Base-by-base conservation (phyloP, 92 coral and sea anemone species). In the Palythoa grandis region DNA sequence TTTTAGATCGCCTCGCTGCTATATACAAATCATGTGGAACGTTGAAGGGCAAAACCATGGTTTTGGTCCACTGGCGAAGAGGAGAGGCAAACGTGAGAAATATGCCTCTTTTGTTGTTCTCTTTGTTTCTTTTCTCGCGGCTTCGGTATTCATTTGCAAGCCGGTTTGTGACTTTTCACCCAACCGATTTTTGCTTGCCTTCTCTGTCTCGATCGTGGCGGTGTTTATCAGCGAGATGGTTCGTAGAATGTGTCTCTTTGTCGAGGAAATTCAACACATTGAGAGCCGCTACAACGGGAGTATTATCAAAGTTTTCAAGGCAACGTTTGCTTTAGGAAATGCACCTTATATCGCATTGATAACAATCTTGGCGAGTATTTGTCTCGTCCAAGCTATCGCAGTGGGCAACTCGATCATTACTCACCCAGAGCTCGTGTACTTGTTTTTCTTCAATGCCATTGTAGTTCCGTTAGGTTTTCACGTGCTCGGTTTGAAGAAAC, bases 201-300 rank as follows among this genome's bases (percentile, higher is more conserved):
- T 83, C 63, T 78, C 88, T 52, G 39, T 56, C 67, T 82, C 91
- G 19, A 39, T 52, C 25, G 29, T 88, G 23, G 87, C 77, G 16
- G 53, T 25, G 22, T 35, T 88, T 3, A 35, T 72, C 3, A 91
- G 93, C 39, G 91, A 91, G 75, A 47, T 87, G 3, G 40, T 77
- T 12, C 63, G 90, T n/a, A 82, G 93, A 48, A 16, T 72, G 25
- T 91, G 93, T 77, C 91, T 91, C 20, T 80, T 91, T 40, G 67
- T 37, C 70, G 93, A 91, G 78, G 93, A 91, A 78, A 65, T 56
- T 24, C 82, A 76, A 74, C 93, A 91, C 52, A 7, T 83, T 70
- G 22, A 88, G 22, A 82, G 86, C 39, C 93, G 93, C 19, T 91
- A 91, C 63, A 48, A 73, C 7, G 91, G 93, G 23, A 91, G 91